Percentiles rank a stretch among this genome's conserved stretches.
Conservation (phyloP, 2,113 vertebrate species). For the Paramisgurnus dabryanus region DNA sequence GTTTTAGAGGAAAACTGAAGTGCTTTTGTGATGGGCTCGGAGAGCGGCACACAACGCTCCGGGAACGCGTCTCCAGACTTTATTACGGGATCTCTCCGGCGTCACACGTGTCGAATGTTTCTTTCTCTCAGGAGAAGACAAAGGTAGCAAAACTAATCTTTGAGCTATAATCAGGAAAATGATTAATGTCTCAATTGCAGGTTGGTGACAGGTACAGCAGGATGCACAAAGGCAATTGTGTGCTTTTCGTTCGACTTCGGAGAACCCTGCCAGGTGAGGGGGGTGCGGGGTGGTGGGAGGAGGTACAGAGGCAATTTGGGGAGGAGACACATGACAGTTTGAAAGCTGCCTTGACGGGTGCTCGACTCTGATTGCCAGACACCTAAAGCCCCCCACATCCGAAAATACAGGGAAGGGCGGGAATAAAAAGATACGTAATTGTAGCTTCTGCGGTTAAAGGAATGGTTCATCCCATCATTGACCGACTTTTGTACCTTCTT, state of each 20-base stretch:
- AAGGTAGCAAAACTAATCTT: slow-evolving; percentile 39
- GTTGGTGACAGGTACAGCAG: slow-evolving; percentile 70
- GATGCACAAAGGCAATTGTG: slow-evolving; percentile 74
- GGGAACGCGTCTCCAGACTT: slow-evolving; percentile 35
- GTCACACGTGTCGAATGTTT: slow-evolving; percentile 15
- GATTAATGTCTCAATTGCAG: slow-evolving; percentile 71
- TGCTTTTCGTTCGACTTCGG: slow-evolving; percentile 53
- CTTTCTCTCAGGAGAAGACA: slow-evolving; percentile 10
- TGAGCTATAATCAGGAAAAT: slow-evolving; percentile 67
- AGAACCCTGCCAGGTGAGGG: slow-evolving; percentile 66
- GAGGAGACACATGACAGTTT: slow-evolving; percentile 74
- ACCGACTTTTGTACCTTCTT: no score
- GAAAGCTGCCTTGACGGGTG: slow-evolving; percentile 69
- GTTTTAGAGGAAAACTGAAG: slow-evolving; percentile 46
- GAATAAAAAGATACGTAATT: slow-evolving; percentile 64
- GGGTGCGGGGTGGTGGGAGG: slow-evolving; percentile 38
- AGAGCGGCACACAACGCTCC: slow-evolving; percentile 42
- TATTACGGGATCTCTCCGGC: slow-evolving; percentile 35
- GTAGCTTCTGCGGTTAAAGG: slow-evolving; percentile 64
- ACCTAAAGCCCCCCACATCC: slow-evolving; percentile 32
- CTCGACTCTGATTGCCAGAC: slow-evolving; percentile 66
- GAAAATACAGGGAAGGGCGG: slow-evolving; percentile 26
- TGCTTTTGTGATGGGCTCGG: slow-evolving; percentile 56
- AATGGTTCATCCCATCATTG: neutral
- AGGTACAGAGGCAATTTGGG: slow-evolving; percentile 64